Base-by-base conservation (phyloP, 2,888 invertebrate genomes). In the Brenthis hecate region DNA sequence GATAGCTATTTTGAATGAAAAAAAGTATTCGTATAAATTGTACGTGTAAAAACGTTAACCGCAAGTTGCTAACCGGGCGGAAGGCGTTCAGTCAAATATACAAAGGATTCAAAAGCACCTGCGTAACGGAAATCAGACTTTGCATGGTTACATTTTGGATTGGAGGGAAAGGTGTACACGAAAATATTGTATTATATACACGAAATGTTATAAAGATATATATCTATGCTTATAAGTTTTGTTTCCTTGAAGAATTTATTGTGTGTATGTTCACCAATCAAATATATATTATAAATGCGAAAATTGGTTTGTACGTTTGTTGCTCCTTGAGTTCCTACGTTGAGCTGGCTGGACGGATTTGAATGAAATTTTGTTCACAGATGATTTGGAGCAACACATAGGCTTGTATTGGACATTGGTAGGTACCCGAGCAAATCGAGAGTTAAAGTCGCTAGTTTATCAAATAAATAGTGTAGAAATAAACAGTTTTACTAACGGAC, bases 71-170 rank as follows among this genome's bases (percentile, higher is more conserved):
- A 62, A 53, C 61, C 51, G 54, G 65, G 65, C 65, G 68, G 70
- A 61, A 69, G 61, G 48, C 43, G 62, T 67, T 68, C 54, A 19
- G 19, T 19, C 19, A 56, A 54, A 14, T 36, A 16, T 13, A 66
- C 63, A 61, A 65, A 62, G 58, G 66, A 68, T 65, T 65, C 57
- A 57, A 70, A 68, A 65, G 36, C 72, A 72, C 70, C 72, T 72
- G 72, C 70, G 68, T 56, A 70, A 70, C 68, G 68, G 63, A 70
- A 63, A 62, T 65, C 5, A 36, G 36, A 36, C 56, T 65, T 48
- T 43, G 56, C 19, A 36, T 19, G 50, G 48, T 43, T 54, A 61
- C 54, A 8, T 36, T 16, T 50, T 8, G 36, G 36, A 61, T 13
- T 32, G 32, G 1, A 62, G 36, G 58, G 60, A 60, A 50, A 60